Conservation (phyloP, 2,113 vertebrate genomes). For the Todiramphus saurophagus region DNA sequence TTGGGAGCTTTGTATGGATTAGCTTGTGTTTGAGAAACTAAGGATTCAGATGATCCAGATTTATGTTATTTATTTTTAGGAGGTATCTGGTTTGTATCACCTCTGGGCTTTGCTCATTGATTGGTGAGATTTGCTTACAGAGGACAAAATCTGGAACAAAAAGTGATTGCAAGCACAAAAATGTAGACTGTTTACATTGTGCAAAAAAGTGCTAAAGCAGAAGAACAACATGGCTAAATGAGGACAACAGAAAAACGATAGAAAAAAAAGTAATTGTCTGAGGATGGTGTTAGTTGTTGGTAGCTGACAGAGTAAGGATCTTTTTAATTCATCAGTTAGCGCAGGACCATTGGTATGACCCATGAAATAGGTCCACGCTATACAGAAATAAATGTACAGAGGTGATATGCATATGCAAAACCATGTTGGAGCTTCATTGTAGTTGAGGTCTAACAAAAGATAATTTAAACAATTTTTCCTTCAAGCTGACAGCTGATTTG, state of each 20-base stretch:
- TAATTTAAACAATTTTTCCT: slow-evolving; percentile 14
- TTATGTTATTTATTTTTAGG: background rate
- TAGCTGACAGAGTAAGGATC: background rate
- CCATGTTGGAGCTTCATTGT: background rate
- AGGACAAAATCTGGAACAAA: background rate
- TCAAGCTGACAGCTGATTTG: slow-evolving; percentile 13
- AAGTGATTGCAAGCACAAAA: background rate
- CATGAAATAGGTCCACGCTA: background rate
- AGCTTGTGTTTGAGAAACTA: background rate
- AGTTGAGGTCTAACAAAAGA: background rate
- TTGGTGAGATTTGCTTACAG: background rate
- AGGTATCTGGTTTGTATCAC: background rate
- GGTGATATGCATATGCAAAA: background rate
- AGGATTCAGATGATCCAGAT: background rate
- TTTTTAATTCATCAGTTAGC: background rate
- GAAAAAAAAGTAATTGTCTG: background rate
- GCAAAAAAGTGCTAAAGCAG: background rate
- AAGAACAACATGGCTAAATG: background rate
- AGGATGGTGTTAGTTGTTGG: background rate
- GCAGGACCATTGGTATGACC: background rate
- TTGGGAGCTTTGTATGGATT: background rate
- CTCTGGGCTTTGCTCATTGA: background rate
- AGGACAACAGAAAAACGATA: background rate
- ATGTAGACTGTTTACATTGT: background rate
- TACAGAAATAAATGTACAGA: background rate